A percentile compares a stretch with the other conserved stretches of the same genome.
phyloP scores from a whole-genome alignment of 1,140 invertebrate genomes.

The Dysdera silvatica region DNA sequence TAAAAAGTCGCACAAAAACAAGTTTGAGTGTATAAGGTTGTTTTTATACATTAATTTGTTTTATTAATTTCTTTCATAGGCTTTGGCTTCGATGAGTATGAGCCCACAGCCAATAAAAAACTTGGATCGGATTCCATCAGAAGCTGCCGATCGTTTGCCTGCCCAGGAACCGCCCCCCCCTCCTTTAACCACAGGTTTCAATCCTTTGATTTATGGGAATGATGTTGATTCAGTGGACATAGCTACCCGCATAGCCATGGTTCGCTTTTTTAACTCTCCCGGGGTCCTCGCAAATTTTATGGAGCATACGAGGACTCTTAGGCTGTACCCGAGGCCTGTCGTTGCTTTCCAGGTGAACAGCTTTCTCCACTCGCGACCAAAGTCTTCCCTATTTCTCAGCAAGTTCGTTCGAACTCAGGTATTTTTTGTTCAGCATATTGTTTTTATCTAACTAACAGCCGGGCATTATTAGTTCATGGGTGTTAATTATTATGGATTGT shows the following conservation, averaged over 20 bases:
- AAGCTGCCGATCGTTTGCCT: constrained; percentile 32
- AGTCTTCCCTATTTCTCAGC: constrained; percentile 74
- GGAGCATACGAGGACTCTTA: constrained; percentile 91
- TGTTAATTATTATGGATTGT: too few species aligned
- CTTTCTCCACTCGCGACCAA: constrained; percentile 77
- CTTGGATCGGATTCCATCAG: constrained; percentile 41
- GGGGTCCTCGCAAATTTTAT: constrained; percentile 94
- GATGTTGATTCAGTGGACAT: constrained; percentile 97
- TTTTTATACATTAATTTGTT: neutral
- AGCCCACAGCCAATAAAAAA: constrained; percentile 48
- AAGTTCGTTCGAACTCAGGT: constrained; percentile 77
- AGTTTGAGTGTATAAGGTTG: too few species aligned
- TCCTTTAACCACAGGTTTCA: constrained; percentile 48
- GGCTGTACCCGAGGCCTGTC: constrained; percentile 93
- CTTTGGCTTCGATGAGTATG: constrained; percentile 48
- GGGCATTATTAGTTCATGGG: too few species aligned
- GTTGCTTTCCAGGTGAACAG: constrained; percentile 98
- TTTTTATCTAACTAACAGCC: too few species aligned
- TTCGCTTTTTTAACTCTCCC: constrained; percentile 95
- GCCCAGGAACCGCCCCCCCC: constrained; percentile 18
- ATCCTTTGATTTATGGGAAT: constrained; percentile 84
- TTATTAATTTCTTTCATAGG: constrained; percentile 20
- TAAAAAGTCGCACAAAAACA: too few species aligned
- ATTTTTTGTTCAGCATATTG: constrained; percentile 19
- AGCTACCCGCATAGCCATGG: constrained; percentile 97